These are phyloP conservation scores for Caerostris darwini DNA, from an alignment of 1,140 invertebrate genomes.

Conservation along the genomic window DNA sequence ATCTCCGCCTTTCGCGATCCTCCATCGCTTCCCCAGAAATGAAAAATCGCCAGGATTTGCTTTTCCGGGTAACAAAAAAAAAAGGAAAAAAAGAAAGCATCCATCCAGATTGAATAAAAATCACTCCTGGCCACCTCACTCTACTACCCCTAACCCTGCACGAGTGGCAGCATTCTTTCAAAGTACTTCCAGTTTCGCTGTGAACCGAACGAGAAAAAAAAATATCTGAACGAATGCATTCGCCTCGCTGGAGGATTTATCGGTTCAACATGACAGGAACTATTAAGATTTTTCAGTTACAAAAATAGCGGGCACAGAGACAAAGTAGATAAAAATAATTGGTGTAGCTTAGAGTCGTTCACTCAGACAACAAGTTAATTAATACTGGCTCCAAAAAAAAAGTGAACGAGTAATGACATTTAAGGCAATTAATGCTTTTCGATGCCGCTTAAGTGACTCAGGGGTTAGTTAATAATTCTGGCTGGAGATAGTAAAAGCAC, in stretches of 20 bases:
- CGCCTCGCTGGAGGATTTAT: conserved; percentile 4
- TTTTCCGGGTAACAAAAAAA: neutral
- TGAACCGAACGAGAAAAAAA: neutral
- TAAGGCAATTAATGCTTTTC: conserved; percentile 12
- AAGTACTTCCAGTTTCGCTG: neutral
- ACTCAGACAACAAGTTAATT: neutral
- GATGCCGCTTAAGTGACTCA: neutral
- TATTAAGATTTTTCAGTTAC: conserved; percentile 25
- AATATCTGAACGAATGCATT: neutral
- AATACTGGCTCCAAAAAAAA: neutral
- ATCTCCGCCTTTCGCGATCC: neutral
- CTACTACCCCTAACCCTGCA: neutral
- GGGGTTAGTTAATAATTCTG: neutral
- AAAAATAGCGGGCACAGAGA: neutral
- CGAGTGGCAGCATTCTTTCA: neutral
- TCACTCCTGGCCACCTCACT: neutral
- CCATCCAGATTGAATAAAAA: conserved; percentile 48
- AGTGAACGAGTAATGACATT: neutral
- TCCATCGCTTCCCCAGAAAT: neutral
- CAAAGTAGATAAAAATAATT: neutral
- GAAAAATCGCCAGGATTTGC: conserved; percentile 49
- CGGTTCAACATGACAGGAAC: conserved; percentile 31
- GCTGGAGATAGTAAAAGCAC: neutral
- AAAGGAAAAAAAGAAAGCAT: neutral
- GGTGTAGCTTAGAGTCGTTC: neutral